These are phyloP conservation scores for Haliclona indistincta DNA, from an alignment of 37 sponge, comb jelly and placozoan genomes.

Conservation along the genomic window DNA sequence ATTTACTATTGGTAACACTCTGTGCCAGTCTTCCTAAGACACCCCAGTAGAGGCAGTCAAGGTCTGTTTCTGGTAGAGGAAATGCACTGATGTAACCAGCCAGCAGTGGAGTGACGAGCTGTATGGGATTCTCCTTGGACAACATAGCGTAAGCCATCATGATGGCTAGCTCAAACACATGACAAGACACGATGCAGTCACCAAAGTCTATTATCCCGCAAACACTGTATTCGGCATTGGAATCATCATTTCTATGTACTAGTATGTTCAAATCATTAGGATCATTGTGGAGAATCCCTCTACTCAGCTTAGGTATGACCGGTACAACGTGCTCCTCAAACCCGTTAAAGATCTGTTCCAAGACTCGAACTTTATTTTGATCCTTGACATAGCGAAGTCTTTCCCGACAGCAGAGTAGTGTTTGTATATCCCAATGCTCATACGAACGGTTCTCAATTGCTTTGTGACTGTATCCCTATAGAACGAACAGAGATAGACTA, in stretches of 20 bases:
- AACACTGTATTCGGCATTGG: background rate
- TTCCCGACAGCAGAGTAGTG: background rate
- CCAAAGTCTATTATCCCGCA: slow-evolving; percentile 41
- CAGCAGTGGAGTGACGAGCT: slow-evolving; percentile 7
- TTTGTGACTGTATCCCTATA: slow-evolving; percentile 22
- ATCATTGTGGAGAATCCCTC: slow-evolving; percentile 10
- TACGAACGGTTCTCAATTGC: background rate
- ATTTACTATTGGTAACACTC: slow-evolving; percentile 21
- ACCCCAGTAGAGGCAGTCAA: slow-evolving; percentile 24
- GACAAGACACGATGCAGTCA: slow-evolving; percentile 8
- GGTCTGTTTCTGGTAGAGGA: slow-evolving; percentile 14
- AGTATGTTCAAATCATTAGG: slow-evolving; percentile 18
- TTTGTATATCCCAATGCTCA: slow-evolving; percentile 6
- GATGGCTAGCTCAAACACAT: slow-evolving; percentile 43
- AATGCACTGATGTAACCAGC: slow-evolving; percentile 18
- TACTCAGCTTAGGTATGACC: background rate
- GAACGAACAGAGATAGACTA: background rate
- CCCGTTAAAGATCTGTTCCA: background rate
- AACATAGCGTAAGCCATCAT: slow-evolving; percentile 17
- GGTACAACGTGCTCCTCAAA: slow-evolving; percentile 12
- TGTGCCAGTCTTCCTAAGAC: slow-evolving; percentile 34
- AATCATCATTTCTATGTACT: background rate
- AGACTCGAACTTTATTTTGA: slow-evolving; percentile 1
- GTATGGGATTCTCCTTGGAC: background rate
- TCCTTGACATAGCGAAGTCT: background rate